Conservation (phyloP, 92 coral and sea anemone genomes). For the Pocillopora meandrina region DNA sequence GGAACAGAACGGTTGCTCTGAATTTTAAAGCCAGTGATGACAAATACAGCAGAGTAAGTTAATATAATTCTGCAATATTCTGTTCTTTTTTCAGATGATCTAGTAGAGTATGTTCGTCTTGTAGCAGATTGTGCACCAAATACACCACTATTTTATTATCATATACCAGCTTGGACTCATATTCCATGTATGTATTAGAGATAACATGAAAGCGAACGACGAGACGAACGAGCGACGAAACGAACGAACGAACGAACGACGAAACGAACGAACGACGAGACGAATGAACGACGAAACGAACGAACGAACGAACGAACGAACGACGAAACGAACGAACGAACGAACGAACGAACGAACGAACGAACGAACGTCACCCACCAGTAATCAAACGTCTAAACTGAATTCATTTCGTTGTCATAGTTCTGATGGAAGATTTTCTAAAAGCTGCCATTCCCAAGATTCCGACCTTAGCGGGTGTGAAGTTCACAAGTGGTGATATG, state of each 20-base stretch:
- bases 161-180: constrained; percentile 63
- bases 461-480: constrained; percentile 75
- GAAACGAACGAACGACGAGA: no score
- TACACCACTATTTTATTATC: constrained; percentile 75
- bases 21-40: background rate
- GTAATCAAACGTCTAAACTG: background rate
- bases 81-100: constrained; percentile 50
- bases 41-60: background rate
- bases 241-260: no score
- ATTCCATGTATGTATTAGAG: constrained; percentile 54
- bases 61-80: background rate
- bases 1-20: no score
- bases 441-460: constrained; percentile 64
- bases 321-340: no score
- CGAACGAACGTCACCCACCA: background rate
- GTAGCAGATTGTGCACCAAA: constrained; percentile 70
- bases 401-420: constrained; percentile 31
- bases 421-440: constrained; percentile 66
- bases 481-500: constrained; percentile 56
- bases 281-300: no score
- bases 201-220: background rate
- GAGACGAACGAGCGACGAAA: background rate
- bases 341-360: no score
- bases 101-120: constrained; percentile 65
- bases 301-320: no score